Percentiles rank a stretch among this genome's conserved stretches.
These are phyloP conservation scores for Silurus glanis DNA, from an alignment of 2,113 vertebrate genomes.

Conservation along the genomic window DNA sequence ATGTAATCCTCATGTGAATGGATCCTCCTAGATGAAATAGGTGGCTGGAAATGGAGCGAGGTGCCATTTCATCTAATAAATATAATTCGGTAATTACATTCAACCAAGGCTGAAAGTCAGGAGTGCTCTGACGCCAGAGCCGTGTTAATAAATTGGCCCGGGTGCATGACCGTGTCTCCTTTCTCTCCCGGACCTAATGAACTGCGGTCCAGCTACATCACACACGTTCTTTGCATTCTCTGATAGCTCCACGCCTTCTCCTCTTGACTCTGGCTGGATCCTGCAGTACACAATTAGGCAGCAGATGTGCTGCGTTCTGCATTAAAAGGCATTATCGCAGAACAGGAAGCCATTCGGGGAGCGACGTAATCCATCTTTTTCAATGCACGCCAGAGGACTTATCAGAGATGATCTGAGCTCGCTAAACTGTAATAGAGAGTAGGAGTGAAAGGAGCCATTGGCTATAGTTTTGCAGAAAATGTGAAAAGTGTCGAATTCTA, in stretches of 20 bases:
- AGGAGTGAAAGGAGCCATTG: background rate
- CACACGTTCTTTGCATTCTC: constrained; percentile 55
- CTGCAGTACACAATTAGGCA: constrained; percentile 58
- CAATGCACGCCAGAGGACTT: constrained; percentile 12
- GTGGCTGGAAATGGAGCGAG: constrained; percentile 59
- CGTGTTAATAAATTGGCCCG: constrained; percentile 51
- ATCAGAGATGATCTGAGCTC: constrained; percentile 21
- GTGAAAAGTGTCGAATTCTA: background rate
- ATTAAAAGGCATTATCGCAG: constrained; percentile 16
- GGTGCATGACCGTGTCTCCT: constrained; percentile 51
- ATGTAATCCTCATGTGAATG: constrained; percentile 74
- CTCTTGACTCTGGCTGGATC: constrained; percentile 6
- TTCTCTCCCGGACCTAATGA: constrained; percentile 54
- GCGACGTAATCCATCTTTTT: background rate
- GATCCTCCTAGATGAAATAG: constrained; percentile 64
- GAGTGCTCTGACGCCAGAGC: constrained; percentile 48
- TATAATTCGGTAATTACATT: constrained; percentile 65
- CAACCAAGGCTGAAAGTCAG: constrained; percentile 54
- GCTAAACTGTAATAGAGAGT: constrained; percentile 1
- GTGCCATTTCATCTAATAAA: constrained; percentile 62
- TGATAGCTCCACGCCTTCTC: constrained; percentile 54
- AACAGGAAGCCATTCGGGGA: constrained; percentile 3
- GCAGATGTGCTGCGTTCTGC: constrained; percentile 35
- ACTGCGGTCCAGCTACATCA: constrained; percentile 49
- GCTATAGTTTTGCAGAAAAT: background rate